phyloP scores from a whole-genome alignment of 2,113 vertebrate genomes.

The Malurus elegans region DNA sequence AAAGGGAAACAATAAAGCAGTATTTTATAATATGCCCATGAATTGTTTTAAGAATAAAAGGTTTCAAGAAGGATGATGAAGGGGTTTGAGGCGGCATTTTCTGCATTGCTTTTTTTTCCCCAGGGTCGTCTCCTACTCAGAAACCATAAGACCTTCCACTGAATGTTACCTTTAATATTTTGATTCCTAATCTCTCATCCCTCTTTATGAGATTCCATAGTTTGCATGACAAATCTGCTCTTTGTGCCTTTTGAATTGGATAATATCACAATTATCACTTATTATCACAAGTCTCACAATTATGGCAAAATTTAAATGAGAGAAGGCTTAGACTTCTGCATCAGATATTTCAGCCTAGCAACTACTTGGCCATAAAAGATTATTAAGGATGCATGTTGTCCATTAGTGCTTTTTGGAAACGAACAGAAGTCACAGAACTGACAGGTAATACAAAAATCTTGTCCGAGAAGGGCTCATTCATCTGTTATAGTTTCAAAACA shows the following conservation, averaged over 20 bases:
- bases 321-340: not conserved
- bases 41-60: not conserved
- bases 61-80: not conserved
- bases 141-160: not conserved
- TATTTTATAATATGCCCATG: not conserved
- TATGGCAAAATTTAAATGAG: not conserved
- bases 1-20: not conserved
- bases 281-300: not conserved
- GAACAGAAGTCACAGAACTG: not conserved
- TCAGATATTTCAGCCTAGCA: not conserved
- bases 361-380: not conserved
- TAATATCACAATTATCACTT: too few species aligned
- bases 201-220: not conserved
- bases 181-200: not conserved
- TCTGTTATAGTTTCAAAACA: not conserved
- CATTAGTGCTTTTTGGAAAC: not conserved
- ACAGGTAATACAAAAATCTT: not conserved
- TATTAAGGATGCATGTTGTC: not conserved
- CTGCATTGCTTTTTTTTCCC: not conserved
- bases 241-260: not conserved
- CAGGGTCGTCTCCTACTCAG: not conserved
- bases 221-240: not conserved
- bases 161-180: not conserved
- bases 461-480: not conserved
- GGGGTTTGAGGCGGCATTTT: not conserved